Base-by-base conservation (phyloP, 2,888 invertebrate genomes). In the Ganaspis brasiliensis region DNA sequence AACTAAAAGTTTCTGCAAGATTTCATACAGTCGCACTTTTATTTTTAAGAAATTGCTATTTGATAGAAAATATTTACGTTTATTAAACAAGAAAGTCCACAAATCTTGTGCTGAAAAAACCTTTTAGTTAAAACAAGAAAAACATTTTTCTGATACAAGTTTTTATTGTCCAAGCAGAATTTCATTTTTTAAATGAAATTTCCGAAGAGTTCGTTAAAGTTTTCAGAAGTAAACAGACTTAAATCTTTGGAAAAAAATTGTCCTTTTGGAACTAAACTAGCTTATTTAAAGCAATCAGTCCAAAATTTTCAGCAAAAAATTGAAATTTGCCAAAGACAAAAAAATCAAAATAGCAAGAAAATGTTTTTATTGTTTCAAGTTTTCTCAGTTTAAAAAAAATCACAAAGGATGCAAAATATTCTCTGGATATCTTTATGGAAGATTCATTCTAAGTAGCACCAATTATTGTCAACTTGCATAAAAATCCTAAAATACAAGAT, bases 401-500 rank as follows among this genome's bases (percentile, higher is more conserved):
- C 31, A 4, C 2, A 31, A 31, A 31, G 31, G 31, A 67, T 45
- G n/a, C 1, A 45, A 67, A 45, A 67, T 45, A 67, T 45, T 67
- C n/a, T 45, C 45, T 67, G 45, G n/a, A 45, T 45, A 67, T 67
- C 21, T 12, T 63, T 21, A 40, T 19, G 16, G 5, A 67, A 67
- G 24, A 67, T 45, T 14, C 45, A 40, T 40, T 14, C n/a, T n/a
- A 45, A 6, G n/a, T 45, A 67, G 67, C 67, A 67, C 67, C 67
- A 45, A 45, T 67, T 67, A 67, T 67, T 67, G 67, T 67, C 67
- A 45, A 21, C 45, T 67, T 24, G 45, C 24, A 24, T 21, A 45
- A 67, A 63, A 40, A 45, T 45, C 24, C 24, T 24, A 24, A 56
- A 26, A 45, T 19, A 37, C 2, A 67, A n/a, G n/a, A 45, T 45